Percentiles rank a stretch among this genome's conserved stretches.
These are phyloP conservation scores for Caenorhabditis doughertyi DNA, from an alignment of 2,888 invertebrate genomes.

Conservation along the genomic window DNA sequence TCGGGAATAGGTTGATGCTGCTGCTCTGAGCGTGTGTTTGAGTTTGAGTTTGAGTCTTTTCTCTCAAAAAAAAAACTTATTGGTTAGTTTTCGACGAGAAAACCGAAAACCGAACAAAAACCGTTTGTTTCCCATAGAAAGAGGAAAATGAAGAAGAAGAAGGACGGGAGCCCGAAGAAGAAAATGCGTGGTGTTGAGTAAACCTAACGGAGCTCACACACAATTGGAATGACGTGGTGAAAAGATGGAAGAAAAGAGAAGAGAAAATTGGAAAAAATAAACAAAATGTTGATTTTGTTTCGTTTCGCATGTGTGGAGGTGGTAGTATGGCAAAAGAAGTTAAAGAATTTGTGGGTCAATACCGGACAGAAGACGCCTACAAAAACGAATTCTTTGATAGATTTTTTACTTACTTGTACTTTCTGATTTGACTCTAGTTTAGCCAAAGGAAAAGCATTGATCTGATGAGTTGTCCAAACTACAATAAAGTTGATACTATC, in stretches of 20 bases:
- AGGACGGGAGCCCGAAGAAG: conserved; percentile 11
- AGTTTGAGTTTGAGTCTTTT: conserved; percentile 22
- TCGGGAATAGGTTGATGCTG: conserved; percentile 1
- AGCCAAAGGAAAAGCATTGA: not conserved
- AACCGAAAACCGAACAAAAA: conserved; percentile 41
- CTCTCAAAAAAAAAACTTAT: conserved; percentile 14
- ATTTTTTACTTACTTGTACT: not conserved
- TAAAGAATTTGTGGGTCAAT: conserved; percentile 34
- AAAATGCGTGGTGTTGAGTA: conserved; percentile 41
- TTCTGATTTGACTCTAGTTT: conserved; percentile 10
- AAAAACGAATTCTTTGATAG: not conserved
- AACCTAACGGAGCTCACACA: conserved; percentile 22
- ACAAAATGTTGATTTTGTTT: conserved; percentile 37
- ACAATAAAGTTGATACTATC: conserved; percentile 9
- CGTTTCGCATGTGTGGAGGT: conserved; percentile 41
- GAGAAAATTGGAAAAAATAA: conserved; percentile 17
- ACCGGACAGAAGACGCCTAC: conserved; percentile 15
- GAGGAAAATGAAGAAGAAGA: no score
- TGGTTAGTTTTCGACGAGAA: conserved; percentile 20
- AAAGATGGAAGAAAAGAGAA: conserved; percentile 8
- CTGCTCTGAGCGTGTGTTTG: conserved; percentile 21
- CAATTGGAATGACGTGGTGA: conserved; percentile 39
- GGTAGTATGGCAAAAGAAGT: conserved; percentile 18
- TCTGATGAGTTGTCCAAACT: not conserved
- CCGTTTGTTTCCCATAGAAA: conserved; percentile 25